phyloP scores from a whole-genome alignment of 1,140 invertebrate genomes.

The Eubasilissa regina region DNA sequence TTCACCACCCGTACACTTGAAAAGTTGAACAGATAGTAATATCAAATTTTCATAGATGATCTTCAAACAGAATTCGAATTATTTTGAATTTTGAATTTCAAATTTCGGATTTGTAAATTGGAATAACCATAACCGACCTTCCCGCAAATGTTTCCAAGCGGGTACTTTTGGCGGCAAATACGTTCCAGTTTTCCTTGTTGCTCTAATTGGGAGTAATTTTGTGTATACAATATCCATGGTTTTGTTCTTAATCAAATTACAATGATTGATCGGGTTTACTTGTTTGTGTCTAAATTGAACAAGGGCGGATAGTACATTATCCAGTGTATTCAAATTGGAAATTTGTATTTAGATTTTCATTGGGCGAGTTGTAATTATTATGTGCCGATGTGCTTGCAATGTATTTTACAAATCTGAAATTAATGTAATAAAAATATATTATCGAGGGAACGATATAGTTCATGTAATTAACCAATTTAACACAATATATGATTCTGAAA shows the following conservation, averaged over 20 bases:
- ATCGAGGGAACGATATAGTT: no score
- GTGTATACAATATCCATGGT: constrained; percentile 31
- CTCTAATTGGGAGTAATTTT: constrained; percentile 34
- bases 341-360: constrained; percentile 4
- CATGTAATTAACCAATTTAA: no score
- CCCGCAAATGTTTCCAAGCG: constrained; percentile 16
- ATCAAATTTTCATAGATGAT: constrained; percentile 48
- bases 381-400: not conserved
- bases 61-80: not conserved
- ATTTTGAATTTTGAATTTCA: constrained; percentile 22
- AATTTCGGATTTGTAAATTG: constrained; percentile 48
- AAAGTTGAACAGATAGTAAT: constrained; percentile 5
- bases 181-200: constrained; percentile 2
- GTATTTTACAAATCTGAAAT: not conserved
- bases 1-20: no score
- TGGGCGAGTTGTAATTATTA: constrained; percentile 5
- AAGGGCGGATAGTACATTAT: not conserved
- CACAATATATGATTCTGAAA: no score
- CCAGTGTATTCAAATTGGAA: constrained; percentile 8
- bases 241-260: constrained; percentile 37
- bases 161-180: no score
- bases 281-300: constrained; percentile 18
- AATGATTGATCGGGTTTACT: constrained; percentile 40
- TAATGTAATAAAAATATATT: no score
- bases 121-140: constrained; percentile 39